Percentiles rank a stretch among this genome's conserved stretches.
Evolutionary conservation across 2,888 invertebrate genomes (phyloP).

Genomic region (Aleiodes alternator): DNA sequence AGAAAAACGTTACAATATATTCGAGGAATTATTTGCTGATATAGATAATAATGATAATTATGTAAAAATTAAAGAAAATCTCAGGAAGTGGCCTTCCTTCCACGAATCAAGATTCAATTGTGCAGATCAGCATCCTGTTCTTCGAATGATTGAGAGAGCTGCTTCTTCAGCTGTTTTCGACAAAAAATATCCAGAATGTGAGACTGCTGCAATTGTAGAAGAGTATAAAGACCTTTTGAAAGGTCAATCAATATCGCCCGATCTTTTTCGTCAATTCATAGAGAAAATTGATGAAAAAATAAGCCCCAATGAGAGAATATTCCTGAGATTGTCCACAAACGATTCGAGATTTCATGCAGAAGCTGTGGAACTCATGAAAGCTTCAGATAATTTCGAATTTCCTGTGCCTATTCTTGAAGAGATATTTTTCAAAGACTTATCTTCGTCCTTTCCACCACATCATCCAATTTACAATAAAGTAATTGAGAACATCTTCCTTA

Average conservation of each 20-base stretch:
- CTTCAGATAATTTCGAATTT: conserved; percentile 60
- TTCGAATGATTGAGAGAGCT: conserved; percentile 58
- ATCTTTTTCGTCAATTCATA: conserved; percentile 66
- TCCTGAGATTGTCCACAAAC: conserved; percentile 64
- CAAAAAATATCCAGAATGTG: conserved; percentile 54
- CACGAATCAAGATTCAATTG: conserved; percentile 57
- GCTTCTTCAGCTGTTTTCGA: conserved; percentile 57
- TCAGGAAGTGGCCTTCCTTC: conserved; percentile 64
- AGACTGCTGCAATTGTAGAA: conserved; percentile 58
- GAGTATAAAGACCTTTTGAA: conserved; percentile 67
- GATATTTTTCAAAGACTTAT: conserved; percentile 70
- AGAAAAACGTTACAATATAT: conserved; percentile 63
- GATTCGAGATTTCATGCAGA: conserved; percentile 62
- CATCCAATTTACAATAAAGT: conserved; percentile 68
- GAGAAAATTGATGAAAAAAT: conserved; percentile 55
- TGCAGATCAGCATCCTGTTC: conserved; percentile 61
- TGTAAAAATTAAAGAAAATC: conserved; percentile 60
- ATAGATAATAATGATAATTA: conserved; percentile 62
- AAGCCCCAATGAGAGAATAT: conserved; percentile 63
- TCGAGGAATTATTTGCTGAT: conserved; percentile 58
- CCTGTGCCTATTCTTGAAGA: conserved; percentile 66
- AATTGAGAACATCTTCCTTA: conserved; percentile 67
- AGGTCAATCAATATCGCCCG: conserved; percentile 54
- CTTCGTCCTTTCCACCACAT: conserved; percentile 66
- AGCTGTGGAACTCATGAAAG: conserved; percentile 65